Base-by-base conservation (phyloP, 2,113 vertebrate genomes). In the Lethenteron reissneri region DNA sequence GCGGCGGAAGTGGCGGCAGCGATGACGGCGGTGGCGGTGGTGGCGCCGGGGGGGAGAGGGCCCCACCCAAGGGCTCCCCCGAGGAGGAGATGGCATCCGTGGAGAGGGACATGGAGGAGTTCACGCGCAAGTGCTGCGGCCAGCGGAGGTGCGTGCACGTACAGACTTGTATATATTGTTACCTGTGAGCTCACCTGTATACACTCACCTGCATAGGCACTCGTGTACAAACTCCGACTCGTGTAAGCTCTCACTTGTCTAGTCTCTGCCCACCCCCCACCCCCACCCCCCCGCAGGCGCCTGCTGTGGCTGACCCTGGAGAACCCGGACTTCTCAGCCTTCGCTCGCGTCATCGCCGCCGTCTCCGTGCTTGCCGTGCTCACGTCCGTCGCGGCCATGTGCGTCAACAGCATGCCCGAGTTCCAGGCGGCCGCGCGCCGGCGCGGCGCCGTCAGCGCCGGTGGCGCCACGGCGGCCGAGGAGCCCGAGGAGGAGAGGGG, bases 261-360 rank as follows among this genome's bases (percentile, higher is more conserved):
- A 41, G 5, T 41, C 41, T 41, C 41, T 41, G 41, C 41, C 41
- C 41, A 6, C 41, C 41, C 6, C 41, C 41, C 21, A 21, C 25
- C 25, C 25, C 25, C 25, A 41, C 21, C 25, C 12, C 12, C 83
- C 75, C 84, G 85, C 71, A 90, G 84, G 74, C 86, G 89, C 71
- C 84, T 79, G 41, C 41, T 97, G 69, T 97, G 94, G 94, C 81
- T 97, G 75, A 95, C 90, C 57, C 85, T 95, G 85, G 94, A 97
- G 83, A 97, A 97, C 77, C 94, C 94, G 0, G 90, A 92, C 19
- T 97, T 95, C 81, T 97, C 94, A 75, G 84, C 95, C 78, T 89
- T 90, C 75, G 90, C 89, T 81, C 92, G 95, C 75, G 83, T 97
- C 73, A 96, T 97, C 81, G 96, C 92, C 75, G 86, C 90, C 58